Base-by-base conservation (phyloP, 2,113 vertebrate species). In the Microcebus jonahi region DNA sequence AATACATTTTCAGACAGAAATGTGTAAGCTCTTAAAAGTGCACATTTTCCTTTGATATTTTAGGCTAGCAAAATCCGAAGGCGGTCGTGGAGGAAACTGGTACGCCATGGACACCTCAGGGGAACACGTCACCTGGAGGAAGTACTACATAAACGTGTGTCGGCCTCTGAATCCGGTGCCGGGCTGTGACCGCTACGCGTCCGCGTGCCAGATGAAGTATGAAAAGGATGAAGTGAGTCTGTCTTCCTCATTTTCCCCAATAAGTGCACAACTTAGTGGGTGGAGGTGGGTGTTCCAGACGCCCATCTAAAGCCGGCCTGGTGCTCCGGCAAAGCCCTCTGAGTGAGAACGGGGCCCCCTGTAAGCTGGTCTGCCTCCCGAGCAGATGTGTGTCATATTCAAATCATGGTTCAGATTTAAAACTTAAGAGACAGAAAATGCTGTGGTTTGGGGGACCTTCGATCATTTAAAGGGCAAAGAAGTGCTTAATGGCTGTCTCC, bases 121-220 rank as follows among this genome's bases (percentile, higher is more conserved):
- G 3, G 97, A 96, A 7, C 98, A 2, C 14, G 48, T 11, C 36
- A n/a, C 42, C 0, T 97, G 98, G 97, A 99, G 98, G 96, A 99
- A 99, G 70, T 99, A 99, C 96, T 99, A 99, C 98, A 99, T 99
- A 94, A 99, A 99, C 0, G 97, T 99, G 36, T 99, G 99, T 55
- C 99, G 99, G 2, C 99, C 99, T 0, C 97, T 99, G 94, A 98
- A 97, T 50, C 97, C 99, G 0, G 98, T 99, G 21, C 94, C 91
- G 0, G 99, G 99, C 90, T 99, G 99, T 1, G 99, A 99, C 95
- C 99, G 98, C 0, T 98, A 98, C 0, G 99, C 99, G 0, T 99
- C 99, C 0, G 99, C 99, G 59, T 99, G 99, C 81, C 99, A 99
- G 98, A 99, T 99, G 98, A 97, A 98, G 11, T 99, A 99, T 20